Base-by-base conservation (phyloP, 2,113 vertebrate genomes). In the Corydoras maculifer region DNA sequence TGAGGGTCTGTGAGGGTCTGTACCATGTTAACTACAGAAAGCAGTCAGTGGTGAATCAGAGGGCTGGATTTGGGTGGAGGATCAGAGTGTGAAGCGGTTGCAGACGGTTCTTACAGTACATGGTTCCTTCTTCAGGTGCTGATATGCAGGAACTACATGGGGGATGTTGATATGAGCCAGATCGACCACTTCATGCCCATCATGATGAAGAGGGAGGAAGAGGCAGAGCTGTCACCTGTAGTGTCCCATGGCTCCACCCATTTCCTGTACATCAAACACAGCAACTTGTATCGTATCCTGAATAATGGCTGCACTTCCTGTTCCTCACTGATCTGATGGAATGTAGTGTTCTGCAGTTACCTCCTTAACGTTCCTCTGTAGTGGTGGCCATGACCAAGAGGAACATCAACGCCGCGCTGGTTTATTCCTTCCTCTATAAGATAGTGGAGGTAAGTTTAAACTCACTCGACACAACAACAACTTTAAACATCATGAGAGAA, bases 381-480 rank as follows among this genome's bases (percentile, higher is more conserved):
- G 91, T 92, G 84, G 91, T 92, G 73, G 91, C 90, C 8, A 83
- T 90, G 80, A 91, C 91, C 9, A 92, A 89, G 84, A 92, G 89
- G 83, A 92, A 92, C 50, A 86, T 86, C 62, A 92, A 92, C 18
- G 91, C 89, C 74, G 89, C 89, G 58, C 82, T 92, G 29, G 89
- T 92, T 5, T 92, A 90, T 79, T 84, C 90, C 8, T 92, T 92
- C 69, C 86, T 92, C 64, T 92, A 92, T 74, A 92, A 90, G 79
- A 88, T 92, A 72, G 77, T 91, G 58, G 84, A 91, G 90, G 91
- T 92, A n/a, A 65, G 82, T 73, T 43, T 43, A 43, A 35, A 35
- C 29, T 35, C 51, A 69, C 5, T 18, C 15, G 11, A 11, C 49
- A 8, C 49, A 29, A 35, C 32, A 35, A 35, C n/a, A n/a, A n/a